These are phyloP conservation scores for Equus quagga DNA, from an alignment of 2,113 vertebrate genomes.

Conservation along the genomic window DNA sequence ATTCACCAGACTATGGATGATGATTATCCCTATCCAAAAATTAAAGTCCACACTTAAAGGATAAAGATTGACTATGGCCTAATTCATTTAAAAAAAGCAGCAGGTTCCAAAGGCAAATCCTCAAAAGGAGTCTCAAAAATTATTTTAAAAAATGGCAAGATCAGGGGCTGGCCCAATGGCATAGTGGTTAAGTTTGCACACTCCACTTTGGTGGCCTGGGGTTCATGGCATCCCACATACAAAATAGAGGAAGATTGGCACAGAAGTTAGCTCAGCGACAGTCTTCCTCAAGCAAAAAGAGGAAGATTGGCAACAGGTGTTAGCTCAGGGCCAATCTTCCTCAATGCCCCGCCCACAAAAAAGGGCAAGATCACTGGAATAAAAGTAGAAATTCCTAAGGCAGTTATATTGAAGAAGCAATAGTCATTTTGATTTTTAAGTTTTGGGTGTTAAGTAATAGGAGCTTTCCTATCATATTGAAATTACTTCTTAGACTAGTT, in stretches of 20 bases:
- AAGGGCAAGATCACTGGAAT: background rate
- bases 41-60: background rate
- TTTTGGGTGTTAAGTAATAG: background rate
- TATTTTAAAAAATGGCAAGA: slow-evolving; percentile 23
- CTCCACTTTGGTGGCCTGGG: no score
- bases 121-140: background rate
- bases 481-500: background rate
- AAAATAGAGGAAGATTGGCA: no score
- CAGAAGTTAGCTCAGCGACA: no score
- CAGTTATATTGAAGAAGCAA: background rate
- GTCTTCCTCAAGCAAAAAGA: no score
- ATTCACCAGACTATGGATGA: background rate
- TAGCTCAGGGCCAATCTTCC: no score
- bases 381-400: slow-evolving; percentile 3
- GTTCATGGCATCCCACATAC: no score
- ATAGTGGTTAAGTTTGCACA: no score
- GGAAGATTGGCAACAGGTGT: no score
- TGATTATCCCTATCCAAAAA: background rate
- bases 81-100: slow-evolving; percentile 35
- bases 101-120: background rate
- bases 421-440: slow-evolving; percentile 2
- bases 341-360: no score
- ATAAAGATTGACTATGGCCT: background rate
- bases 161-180: no score
- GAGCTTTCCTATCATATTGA: background rate